These are phyloP conservation scores for Labroides dimidiatus DNA, from an alignment of 2,797 vertebrate species.

Conservation along the genomic window DNA sequence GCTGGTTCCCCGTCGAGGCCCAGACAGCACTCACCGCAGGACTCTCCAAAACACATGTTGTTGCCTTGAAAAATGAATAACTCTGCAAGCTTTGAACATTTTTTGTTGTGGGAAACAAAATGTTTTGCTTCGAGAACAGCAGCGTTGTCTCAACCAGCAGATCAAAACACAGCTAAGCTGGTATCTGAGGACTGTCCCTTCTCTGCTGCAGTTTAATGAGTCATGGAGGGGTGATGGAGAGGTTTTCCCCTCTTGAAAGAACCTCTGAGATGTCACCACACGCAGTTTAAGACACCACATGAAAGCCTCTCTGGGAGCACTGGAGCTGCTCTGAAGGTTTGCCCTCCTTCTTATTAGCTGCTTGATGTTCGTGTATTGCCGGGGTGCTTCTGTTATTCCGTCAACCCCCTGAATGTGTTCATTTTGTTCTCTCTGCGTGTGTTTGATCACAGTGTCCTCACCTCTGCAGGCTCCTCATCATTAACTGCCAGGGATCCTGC, in stretches of 20 bases:
- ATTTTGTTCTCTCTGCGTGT: constrained; percentile 58
- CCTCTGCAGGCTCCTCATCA: constrained; percentile 57
- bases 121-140: constrained; percentile 8
- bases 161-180: constrained; percentile 18
- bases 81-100: not conserved
- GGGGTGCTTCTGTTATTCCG: constrained; percentile 28
- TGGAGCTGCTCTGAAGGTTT: constrained; percentile 12
- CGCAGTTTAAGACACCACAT: constrained; percentile 11
- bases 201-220: constrained; percentile 8
- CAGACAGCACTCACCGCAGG: not conserved
- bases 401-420: constrained; percentile 31
- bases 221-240: not conserved
- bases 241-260: constrained; percentile 18
- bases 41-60: not conserved
- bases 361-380: constrained; percentile 43
- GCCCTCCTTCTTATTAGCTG: constrained; percentile 39
- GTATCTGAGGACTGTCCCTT: not conserved
- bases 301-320: constrained; percentile 11
- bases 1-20: not conserved
- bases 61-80: constrained; percentile 8
- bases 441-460: constrained; percentile 63
- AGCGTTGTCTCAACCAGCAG: constrained; percentile 7
- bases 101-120: not conserved
- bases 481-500: constrained; percentile 58
- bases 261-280: not conserved